phyloP scores from a whole-genome alignment of 2,797 vertebrate species.

The Columba guinea region DNA sequence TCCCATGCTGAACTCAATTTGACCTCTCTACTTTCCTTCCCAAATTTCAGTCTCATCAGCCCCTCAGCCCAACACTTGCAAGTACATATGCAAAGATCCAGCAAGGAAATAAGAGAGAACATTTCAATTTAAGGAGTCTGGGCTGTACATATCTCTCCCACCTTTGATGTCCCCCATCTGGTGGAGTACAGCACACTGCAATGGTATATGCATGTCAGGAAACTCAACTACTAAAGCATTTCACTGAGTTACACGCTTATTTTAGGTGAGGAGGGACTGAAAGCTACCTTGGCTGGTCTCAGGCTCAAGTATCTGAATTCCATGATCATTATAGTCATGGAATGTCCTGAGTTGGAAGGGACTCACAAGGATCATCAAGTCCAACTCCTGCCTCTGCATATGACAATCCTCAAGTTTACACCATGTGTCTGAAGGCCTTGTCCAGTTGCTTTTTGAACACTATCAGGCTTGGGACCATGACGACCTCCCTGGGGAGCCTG shows the following conservation, averaged over 20 bases:
- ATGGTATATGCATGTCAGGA: background rate
- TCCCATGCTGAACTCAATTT: background rate
- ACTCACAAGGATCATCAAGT: too few relatives aligned
- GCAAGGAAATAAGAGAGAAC: background rate
- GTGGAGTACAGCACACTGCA: background rate
- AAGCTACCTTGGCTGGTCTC: background rate
- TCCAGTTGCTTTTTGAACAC: too few relatives aligned
- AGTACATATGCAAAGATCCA: background rate
- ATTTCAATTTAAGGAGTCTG: background rate
- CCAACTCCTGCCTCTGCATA: too few relatives aligned
- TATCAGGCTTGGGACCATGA: too few relatives aligned
- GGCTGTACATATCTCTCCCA: background rate
- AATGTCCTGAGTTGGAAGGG: too few relatives aligned
- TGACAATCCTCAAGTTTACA: too few relatives aligned
- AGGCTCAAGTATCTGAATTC: background rate
- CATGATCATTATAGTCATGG: too few relatives aligned
- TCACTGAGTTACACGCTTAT: background rate
- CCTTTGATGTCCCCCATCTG: background rate
- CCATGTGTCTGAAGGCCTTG: too few relatives aligned
- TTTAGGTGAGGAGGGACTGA: background rate
- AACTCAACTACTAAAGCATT: background rate
- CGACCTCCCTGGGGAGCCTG: too few relatives aligned
- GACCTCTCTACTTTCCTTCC: background rate
- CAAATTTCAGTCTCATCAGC: background rate
- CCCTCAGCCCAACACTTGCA: background rate